Conservation (phyloP, 2,797 vertebrate genomes). For the Pteronotus mesoamericanus region DNA sequence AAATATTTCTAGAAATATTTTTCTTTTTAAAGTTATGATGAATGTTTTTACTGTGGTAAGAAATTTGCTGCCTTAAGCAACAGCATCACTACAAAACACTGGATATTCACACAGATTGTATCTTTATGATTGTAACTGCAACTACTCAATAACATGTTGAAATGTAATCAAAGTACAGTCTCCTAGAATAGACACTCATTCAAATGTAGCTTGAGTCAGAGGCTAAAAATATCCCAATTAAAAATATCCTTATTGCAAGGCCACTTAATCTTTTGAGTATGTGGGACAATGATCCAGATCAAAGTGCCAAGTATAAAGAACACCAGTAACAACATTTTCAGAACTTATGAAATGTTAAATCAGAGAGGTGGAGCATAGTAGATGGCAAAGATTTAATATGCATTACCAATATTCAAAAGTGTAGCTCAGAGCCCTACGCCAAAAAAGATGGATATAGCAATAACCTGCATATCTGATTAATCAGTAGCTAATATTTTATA, state of each 20-base stretch:
- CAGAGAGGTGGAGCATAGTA: neutral
- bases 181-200: conserved; percentile 55
- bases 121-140: neutral
- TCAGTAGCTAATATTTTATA: neutral
- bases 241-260: conserved; percentile 58
- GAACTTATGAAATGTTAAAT: conserved; percentile 37
- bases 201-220: conserved; percentile 30
- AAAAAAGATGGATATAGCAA: neutral
- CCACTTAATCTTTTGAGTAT: conserved; percentile 51
- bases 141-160: conserved; percentile 20
- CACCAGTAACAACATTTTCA: conserved; percentile 3
- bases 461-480: neutral
- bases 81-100: neutral
- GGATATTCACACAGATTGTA: neutral
- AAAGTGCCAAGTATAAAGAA: conserved; percentile 60
- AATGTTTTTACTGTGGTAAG: neutral
- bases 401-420: neutral
- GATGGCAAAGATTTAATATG: neutral
- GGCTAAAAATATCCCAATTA: conserved; percentile 62
- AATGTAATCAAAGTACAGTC: conserved; percentile 46
- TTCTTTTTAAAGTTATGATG: neutral
- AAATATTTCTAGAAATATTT: neutral
- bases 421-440: neutral
- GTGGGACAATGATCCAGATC: conserved; percentile 35
- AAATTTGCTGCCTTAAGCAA: neutral